Percentiles rank a stretch among this genome's conserved stretches.
These are phyloP conservation scores for Drosophila demipolita DNA, from an alignment of 2,888 invertebrate genomes.

Conservation along the genomic window DNA sequence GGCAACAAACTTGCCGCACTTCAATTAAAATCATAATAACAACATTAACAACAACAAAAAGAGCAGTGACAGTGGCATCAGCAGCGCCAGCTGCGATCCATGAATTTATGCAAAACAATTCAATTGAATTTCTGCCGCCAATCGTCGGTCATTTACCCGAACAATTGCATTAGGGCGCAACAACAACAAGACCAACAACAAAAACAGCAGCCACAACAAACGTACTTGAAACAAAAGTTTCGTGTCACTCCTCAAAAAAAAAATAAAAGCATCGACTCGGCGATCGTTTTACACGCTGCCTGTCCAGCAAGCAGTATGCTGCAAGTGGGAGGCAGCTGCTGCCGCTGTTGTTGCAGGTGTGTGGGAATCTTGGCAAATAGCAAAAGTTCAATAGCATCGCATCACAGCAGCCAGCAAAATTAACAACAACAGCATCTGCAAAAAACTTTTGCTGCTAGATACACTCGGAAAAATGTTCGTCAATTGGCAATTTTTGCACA, in stretches of 20 bases:
- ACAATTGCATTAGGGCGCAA: slow-evolving; percentile 58
- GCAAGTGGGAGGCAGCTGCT: slow-evolving; percentile 29
- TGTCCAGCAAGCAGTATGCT: slow-evolving; percentile 27
- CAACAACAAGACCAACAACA: slow-evolving; percentile 25
- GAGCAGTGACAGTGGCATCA: slow-evolving; percentile 3
- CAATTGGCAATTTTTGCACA: neutral
- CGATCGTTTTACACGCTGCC: slow-evolving; percentile 74
- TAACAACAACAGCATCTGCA: slow-evolving; percentile 29
- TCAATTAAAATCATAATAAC: slow-evolving; percentile 52
- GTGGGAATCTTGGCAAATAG: slow-evolving; percentile 80
- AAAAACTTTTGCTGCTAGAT: slow-evolving; percentile 19
- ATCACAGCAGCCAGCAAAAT: slow-evolving; percentile 26
- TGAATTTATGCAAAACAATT: slow-evolving; percentile 74
- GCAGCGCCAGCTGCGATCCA: slow-evolving; percentile 28
- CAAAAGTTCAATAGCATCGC: slow-evolving; percentile 78
- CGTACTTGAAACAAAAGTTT: slow-evolving; percentile 76
- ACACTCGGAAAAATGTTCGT: slow-evolving; percentile 29
- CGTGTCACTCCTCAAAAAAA: slow-evolving; percentile 74
- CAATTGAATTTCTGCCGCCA: slow-evolving; percentile 75
- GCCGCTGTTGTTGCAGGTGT: slow-evolving; percentile 62
- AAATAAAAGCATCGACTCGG: slow-evolving; percentile 32
- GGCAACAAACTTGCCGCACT: slow-evolving; percentile 75
- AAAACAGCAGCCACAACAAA: slow-evolving; percentile 26
- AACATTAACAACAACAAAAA: slow-evolving; percentile 7
- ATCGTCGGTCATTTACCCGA: slow-evolving; percentile 74